Percentiles rank a stretch among this genome's conserved stretches.
Conservation (phyloP, 2,797 vertebrate species). For the Arctocebus calabarensis region DNA sequence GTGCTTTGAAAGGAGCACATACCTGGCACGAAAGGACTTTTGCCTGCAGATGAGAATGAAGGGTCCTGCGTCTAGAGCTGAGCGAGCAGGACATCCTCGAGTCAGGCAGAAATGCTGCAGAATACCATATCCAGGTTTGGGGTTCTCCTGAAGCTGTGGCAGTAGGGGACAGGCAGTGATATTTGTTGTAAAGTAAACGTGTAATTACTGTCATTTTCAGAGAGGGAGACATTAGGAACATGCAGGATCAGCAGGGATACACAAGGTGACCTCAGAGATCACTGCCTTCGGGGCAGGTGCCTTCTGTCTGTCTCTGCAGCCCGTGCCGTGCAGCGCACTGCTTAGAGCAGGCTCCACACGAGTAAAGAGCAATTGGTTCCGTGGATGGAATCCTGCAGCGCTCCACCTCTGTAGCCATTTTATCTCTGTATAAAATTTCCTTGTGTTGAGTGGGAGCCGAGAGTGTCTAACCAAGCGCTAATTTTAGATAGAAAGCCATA, state of each 20-base stretch:
- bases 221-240: not conserved
- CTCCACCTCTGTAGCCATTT: slow-evolving; percentile 12
- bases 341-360: not conserved
- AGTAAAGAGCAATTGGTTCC: not conserved
- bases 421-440: slow-evolving; percentile 41
- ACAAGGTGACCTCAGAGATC: not conserved
- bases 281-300: not conserved
- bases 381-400: not conserved
- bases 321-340: not conserved
- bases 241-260: not conserved
- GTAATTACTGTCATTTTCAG: not conserved
- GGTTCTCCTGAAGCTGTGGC: not conserved
- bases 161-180: not conserved
- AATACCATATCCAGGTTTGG: not conserved
- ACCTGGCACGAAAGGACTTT: slow-evolving; percentile 56
- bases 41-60: slow-evolving; percentile 42
- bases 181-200: slow-evolving; percentile 19
- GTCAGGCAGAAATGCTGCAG: not conserved
- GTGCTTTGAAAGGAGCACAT: not conserved
- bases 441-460: slow-evolving; percentile 51
- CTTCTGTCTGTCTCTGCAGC: not conserved
- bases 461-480: slow-evolving; percentile 54
- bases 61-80: slow-evolving; percentile 59
- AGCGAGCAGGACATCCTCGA: not conserved
- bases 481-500: slow-evolving; percentile 63